Percentiles rank a stretch among this genome's conserved stretches.
Evolutionary conservation across 2,797 vertebrate genomes (phyloP).

Genomic region (Pipistrellus nathusii): DNA sequence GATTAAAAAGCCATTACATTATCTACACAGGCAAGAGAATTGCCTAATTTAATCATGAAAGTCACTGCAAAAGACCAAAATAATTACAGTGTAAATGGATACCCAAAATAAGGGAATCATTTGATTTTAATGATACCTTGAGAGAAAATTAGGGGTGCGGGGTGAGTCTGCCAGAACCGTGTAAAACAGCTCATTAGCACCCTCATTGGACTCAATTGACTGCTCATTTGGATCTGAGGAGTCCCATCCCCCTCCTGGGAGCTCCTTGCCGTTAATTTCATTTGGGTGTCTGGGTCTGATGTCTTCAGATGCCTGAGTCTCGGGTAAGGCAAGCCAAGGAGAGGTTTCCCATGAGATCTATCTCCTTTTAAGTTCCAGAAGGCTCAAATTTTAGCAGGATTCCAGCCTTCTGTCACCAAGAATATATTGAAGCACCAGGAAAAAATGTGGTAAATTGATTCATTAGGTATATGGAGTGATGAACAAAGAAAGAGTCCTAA

Average conservation of each 20-base stretch:
- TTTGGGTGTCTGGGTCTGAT: conserved; percentile 31
- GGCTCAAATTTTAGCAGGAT: conserved; percentile 51
- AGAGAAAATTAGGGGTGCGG: conserved; percentile 55
- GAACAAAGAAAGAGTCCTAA: not conserved
- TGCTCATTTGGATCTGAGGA: not conserved
- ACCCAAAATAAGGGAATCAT: conserved; percentile 66
- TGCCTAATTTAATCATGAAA: conserved; percentile 61
- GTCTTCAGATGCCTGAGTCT: conserved; percentile 34
- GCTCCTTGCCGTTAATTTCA: conserved; percentile 43
- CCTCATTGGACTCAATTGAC: not conserved
- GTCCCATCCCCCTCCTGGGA: not conserved
- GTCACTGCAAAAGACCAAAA: conserved; percentile 53
- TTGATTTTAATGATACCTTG: conserved; percentile 74
- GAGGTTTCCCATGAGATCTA: conserved; percentile 15
- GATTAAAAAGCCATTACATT: conserved; percentile 75
- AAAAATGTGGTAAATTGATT: conserved; percentile 28
- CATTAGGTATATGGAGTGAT: not conserved
- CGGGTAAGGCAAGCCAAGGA: not conserved
- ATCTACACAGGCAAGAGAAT: conserved; percentile 65
- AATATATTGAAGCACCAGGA: conserved; percentile 52
- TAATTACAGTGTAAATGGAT: conserved; percentile 68
- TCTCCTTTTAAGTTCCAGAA: conserved; percentile 41
- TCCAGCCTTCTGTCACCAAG: conserved; percentile 56
- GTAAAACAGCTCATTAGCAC: not conserved
- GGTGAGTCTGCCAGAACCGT: conserved; percentile 12